Evolutionary conservation across 2,113 vertebrate genomes (phyloP).

Genomic region (Psettodes erumei): DNA sequence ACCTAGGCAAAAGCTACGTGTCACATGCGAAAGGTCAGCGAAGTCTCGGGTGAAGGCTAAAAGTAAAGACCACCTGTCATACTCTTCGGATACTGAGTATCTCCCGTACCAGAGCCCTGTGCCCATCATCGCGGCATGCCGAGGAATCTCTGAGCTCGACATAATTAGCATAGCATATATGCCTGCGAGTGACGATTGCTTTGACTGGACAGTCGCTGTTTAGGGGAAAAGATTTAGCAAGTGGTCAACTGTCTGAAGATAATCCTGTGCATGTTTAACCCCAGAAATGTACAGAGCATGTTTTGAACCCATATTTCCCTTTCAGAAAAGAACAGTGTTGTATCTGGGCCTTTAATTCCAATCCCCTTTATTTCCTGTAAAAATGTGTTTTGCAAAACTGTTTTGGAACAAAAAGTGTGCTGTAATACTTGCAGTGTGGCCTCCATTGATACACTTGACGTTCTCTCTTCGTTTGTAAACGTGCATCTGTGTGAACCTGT

Average conservation of each 20-base stretch:
- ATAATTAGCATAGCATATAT: neutral
- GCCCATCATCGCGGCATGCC: too few relatives aligned
- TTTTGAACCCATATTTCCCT: neutral
- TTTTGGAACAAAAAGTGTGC: neutral
- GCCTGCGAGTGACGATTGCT: neutral
- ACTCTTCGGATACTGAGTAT: neutral
- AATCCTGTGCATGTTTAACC: constrained; percentile 1
- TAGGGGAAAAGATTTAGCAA: neutral
- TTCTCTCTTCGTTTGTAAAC: neutral
- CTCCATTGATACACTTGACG: neutral
- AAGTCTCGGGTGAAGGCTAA: neutral
- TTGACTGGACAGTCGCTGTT: neutral
- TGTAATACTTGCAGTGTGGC: neutral
- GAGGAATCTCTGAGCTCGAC: neutral
- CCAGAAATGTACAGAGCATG: neutral
- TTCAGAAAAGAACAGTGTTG: neutral
- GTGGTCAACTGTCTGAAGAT: fast-evolving
- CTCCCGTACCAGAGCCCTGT: neutral
- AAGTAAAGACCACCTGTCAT: neutral
- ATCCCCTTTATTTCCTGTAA: neutral
- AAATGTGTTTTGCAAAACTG: neutral
- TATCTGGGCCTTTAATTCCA: neutral
- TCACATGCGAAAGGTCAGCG: neutral
- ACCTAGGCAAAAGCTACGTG: neutral
- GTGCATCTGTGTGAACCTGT: neutral